Conservation (phyloP, 2,113 vertebrate species). For the Sarotherodon lohbergeri region DNA sequence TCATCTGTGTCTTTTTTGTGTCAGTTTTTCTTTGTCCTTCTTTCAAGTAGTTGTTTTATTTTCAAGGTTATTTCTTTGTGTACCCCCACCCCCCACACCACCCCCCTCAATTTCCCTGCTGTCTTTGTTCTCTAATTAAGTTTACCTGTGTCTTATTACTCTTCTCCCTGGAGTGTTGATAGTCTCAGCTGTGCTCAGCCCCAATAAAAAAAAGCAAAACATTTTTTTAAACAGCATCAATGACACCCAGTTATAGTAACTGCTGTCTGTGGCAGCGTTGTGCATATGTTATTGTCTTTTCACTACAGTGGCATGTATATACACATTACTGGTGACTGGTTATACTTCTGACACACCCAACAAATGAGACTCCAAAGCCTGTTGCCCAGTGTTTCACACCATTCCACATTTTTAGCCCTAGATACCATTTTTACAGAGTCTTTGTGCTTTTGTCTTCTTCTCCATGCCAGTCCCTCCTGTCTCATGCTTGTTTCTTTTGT, state of each 20-base stretch:
- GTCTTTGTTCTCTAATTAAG: background rate
- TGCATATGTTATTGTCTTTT: background rate
- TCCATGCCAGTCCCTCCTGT: background rate
- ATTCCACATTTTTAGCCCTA: background rate
- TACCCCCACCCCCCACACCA: rapidly evolving
- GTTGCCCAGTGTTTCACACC: background rate
- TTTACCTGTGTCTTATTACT: background rate
- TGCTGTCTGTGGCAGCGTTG: background rate
- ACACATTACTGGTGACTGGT: background rate
- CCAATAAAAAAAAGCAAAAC: background rate
- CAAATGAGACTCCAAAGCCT: background rate
- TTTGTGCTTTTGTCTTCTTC: background rate
- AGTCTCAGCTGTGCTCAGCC: background rate
- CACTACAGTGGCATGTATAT: background rate
- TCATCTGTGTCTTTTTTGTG: background rate
- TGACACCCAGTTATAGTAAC: background rate
- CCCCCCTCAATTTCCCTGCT: background rate
- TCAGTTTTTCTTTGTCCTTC: background rate
- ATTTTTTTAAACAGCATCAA: background rate
- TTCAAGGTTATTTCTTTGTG: background rate
- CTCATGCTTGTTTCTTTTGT: background rate
- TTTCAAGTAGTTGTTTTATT: background rate
- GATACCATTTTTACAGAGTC: background rate
- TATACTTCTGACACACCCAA: background rate
- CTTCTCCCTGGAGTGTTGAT: background rate